phyloP scores from a whole-genome alignment of 2,113 vertebrate species.

The Pitta sordida region DNA sequence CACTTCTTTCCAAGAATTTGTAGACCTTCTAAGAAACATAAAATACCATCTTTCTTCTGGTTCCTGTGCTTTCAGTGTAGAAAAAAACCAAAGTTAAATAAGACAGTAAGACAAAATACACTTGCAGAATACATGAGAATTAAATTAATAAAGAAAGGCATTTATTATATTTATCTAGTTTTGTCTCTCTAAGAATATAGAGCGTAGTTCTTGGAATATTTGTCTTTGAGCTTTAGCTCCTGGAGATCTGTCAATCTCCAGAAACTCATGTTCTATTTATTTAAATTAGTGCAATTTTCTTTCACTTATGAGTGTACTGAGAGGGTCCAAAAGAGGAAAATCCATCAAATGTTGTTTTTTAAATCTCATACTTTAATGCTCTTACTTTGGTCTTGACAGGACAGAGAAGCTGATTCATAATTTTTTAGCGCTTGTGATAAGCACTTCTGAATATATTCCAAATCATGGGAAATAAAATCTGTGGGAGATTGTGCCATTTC shows the following conservation, averaged over 20 bases:
- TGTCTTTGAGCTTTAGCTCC: not conserved
- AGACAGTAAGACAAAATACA: not conserved
- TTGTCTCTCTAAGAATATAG: not conserved
- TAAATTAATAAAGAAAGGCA: not conserved
- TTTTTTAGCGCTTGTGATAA: not conserved
- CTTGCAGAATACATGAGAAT: not conserved
- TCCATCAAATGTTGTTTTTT: not conserved
- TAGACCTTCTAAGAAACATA: not conserved
- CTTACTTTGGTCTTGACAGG: slow-evolving; percentile 5
- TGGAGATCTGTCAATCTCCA: not conserved
- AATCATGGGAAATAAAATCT: not conserved
- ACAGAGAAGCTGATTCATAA: not conserved
- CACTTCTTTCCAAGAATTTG: not conserved
- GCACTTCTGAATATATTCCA: not conserved
- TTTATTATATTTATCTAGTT: not conserved
- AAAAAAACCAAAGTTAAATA: not conserved
- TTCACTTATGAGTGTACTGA: not conserved
- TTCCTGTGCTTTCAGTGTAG: not conserved
- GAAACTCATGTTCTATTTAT: not conserved
- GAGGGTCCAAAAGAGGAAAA: not conserved
- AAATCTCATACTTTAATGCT: not conserved
- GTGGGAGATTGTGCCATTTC: not conserved
- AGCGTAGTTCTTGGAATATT: not conserved
- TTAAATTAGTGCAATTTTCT: not conserved
- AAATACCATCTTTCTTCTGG: not conserved